Conservation (phyloP, 2,113 vertebrate species). For the Saiga tatarica region DNA sequence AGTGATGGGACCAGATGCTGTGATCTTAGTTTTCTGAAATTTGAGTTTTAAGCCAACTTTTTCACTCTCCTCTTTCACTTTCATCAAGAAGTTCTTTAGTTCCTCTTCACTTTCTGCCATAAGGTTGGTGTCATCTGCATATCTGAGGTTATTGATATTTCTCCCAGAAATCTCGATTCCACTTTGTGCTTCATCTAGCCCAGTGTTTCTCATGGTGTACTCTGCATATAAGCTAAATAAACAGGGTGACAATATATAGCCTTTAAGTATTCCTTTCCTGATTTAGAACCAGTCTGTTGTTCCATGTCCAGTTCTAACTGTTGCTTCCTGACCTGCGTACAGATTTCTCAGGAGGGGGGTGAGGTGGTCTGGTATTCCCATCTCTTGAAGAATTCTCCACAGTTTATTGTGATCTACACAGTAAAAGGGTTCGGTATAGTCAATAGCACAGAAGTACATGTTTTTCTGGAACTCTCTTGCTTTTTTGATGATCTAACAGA, state of each 20-base stretch:
- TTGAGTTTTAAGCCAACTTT: neutral
- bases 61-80: neutral
- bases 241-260: neutral
- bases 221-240: neutral
- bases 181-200: neutral
- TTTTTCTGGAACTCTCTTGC: neutral
- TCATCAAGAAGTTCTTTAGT: neutral
- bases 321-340: neutral
- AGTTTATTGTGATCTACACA: neutral
- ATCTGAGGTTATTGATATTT: neutral
- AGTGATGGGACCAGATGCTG: neutral
- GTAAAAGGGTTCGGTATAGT: neutral
- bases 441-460: neutral
- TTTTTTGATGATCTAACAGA: neutral
- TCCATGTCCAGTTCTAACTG: neutral
- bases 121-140: neutral
- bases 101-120: neutral
- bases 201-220: neutral
- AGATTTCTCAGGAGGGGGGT: neutral
- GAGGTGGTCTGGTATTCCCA: neutral
- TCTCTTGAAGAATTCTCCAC: neutral
- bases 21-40: neutral
- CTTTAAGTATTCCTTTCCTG: neutral
- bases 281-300: neutral
- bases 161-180: neutral